These are phyloP conservation scores for Sesia bembeciformis DNA, from an alignment of 2,888 invertebrate genomes.

Conservation along the genomic window DNA sequence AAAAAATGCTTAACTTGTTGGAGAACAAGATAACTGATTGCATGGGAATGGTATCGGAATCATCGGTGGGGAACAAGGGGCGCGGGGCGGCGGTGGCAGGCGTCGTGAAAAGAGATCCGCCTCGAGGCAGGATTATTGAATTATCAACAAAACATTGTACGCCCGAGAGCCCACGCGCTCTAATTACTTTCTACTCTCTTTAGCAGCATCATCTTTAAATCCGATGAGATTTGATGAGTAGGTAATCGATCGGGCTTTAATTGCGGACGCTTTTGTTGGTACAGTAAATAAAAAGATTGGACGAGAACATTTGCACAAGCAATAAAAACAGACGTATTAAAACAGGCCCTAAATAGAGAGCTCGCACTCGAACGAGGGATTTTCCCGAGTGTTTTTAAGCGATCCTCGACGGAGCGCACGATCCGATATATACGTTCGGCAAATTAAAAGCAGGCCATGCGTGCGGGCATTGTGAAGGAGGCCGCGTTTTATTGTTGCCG, in stretches of 20 bases:
- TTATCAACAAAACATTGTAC: conserved; percentile 68
- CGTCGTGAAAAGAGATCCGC: conserved; percentile 46
- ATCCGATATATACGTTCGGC: conserved; percentile 56
- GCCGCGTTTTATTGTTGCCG: conserved; percentile 64
- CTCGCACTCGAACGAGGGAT: conserved; percentile 25
- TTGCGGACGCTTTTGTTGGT: conserved; percentile 31
- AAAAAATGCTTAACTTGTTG: conserved; percentile 25
- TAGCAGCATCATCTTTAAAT: conserved; percentile 43
- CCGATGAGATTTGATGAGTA: conserved; percentile 47
- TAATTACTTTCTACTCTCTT: conserved; percentile 59
- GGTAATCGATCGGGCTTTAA: conserved; percentile 47
- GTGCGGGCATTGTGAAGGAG: conserved; percentile 56
- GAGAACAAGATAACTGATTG: conserved; percentile 48
- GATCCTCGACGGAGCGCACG: conserved; percentile 36
- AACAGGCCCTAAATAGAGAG: conserved; percentile 21
- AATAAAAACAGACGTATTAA: conserved; percentile 24
- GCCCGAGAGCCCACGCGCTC: conserved; percentile 50
- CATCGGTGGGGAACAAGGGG: conserved; percentile 15
- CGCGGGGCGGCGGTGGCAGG: conserved; percentile 23
- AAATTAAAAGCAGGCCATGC: conserved; percentile 72
- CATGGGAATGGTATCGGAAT: conserved; percentile 46
- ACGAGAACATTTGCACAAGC: conserved; percentile 25
- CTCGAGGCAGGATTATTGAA: conserved; percentile 61
- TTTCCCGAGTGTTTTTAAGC: conserved; percentile 64
- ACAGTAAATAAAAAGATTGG: conserved; percentile 17